phyloP scores from a whole-genome alignment of 2,113 vertebrate genomes.

The Electrona antarctica region DNA sequence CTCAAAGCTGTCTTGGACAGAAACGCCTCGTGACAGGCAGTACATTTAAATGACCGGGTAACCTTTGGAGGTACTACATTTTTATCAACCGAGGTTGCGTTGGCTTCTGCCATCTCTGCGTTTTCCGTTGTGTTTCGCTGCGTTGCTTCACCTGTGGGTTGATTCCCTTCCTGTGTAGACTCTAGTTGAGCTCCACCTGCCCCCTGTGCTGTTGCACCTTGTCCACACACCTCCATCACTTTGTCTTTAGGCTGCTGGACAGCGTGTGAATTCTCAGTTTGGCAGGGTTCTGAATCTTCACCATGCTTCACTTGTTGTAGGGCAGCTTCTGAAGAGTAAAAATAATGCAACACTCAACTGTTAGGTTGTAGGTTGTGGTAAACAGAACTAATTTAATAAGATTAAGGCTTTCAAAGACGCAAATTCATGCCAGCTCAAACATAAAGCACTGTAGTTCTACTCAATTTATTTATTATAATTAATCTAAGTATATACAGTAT shows the following conservation, averaged over 20 bases:
- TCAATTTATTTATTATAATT: neutral
- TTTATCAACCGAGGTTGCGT: conserved; percentile 64
- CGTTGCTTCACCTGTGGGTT: conserved; percentile 48
- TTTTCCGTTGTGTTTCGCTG: conserved; percentile 58
- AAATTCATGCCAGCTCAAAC: no score
- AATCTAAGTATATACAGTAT: no score
- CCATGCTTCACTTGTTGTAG: conserved; percentile 58
- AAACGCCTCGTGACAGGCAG: conserved; percentile 88
- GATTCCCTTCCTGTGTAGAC: conserved; percentile 63
- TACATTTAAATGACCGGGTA: conserved; percentile 85
- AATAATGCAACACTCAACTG: conserved; percentile 17
- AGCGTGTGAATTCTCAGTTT: conserved; percentile 55
- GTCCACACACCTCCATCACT: conserved; percentile 56
- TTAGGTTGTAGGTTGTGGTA: neutral
- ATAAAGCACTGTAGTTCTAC: neutral
- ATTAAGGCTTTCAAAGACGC: no score
- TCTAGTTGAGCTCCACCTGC: conserved; percentile 51
- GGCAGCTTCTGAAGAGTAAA: conserved; percentile 63
- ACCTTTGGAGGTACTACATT: conserved; percentile 67
- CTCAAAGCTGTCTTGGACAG: conserved; percentile 86
- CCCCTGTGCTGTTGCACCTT: conserved; percentile 48
- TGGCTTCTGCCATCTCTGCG: conserved; percentile 54
- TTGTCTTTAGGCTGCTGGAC: conserved; percentile 53
- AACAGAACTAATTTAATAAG: neutral
- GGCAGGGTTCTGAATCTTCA: conserved; percentile 64